These are phyloP conservation scores for Vipera ursinii DNA, from an alignment of 2,797 vertebrate species.

Conservation along the genomic window DNA sequence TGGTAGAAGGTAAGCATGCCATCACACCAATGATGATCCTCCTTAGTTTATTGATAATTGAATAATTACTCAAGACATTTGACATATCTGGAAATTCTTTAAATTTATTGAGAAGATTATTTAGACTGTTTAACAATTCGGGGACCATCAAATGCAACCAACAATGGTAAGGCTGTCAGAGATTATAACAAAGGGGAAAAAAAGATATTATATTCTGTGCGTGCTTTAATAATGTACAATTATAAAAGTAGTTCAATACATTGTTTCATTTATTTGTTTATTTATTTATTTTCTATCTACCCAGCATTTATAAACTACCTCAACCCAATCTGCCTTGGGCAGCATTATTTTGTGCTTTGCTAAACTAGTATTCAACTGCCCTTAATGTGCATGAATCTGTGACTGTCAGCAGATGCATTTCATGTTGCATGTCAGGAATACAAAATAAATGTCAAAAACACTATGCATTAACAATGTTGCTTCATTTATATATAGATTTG, in stretches of 20 bases:
- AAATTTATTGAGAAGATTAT: conserved; percentile 75
- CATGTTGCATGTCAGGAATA: background rate
- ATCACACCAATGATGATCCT: conserved; percentile 76
- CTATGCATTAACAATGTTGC: background rate
- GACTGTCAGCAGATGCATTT: background rate
- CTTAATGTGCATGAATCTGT: conserved; percentile 25
- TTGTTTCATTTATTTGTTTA: background rate
- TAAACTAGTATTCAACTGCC: conserved; percentile 29
- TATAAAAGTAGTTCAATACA: conserved; percentile 43
- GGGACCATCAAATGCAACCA: conserved; percentile 77
- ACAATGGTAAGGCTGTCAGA: conserved; percentile 75
- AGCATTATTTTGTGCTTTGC: conserved; percentile 34
- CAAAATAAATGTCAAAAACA: background rate
- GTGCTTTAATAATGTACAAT: conserved; percentile 34
- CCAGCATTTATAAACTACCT: background rate
- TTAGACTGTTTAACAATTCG: conserved; percentile 73
- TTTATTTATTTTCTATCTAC: background rate
- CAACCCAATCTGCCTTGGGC: conserved; percentile 15
- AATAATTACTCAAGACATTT: conserved; percentile 77
- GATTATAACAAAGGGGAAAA: conserved; percentile 47
- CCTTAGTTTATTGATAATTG: conserved; percentile 77
- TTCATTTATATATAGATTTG: background rate
- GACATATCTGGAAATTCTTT: conserved; percentile 76
- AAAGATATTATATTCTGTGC: conserved; percentile 48
- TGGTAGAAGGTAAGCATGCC: conserved; percentile 67